Evolutionary conservation across 2,888 invertebrate genomes (phyloP).

Genomic region (Operophtera brumata): DNA sequence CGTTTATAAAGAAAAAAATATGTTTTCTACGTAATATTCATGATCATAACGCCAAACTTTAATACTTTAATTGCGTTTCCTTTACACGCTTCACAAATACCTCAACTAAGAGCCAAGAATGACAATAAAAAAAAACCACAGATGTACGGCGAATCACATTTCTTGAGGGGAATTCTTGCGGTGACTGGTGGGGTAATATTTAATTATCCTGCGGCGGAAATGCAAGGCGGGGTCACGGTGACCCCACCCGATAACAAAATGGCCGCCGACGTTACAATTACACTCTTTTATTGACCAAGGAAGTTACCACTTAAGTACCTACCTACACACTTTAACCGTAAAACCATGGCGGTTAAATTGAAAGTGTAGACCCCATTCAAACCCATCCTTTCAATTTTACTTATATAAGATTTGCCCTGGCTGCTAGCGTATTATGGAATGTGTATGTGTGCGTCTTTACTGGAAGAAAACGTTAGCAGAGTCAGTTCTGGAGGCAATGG

Average conservation of each 20-base stretch:
- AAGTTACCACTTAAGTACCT: constrained; percentile 54
- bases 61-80: constrained; percentile 30
- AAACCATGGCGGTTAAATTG: neutral
- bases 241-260: constrained; percentile 79
- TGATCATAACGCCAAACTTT: constrained; percentile 10
- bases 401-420: no score
- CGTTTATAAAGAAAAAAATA: neutral
- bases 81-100: constrained; percentile 18
- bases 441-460: no score
- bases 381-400: neutral
- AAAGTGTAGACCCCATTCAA: neutral
- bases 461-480: no score
- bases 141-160: constrained; percentile 58
- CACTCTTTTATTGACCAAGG: constrained; percentile 60
- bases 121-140: constrained; percentile 42
- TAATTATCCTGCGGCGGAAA: constrained; percentile 77
- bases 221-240: constrained; percentile 74
- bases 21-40: neutral
- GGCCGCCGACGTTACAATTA: constrained; percentile 74
- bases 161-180: constrained; percentile 62
- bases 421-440: no score
- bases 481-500: no score
- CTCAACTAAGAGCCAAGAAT: constrained; percentile 22
- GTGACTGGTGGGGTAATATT: constrained; percentile 77
- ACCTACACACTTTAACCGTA: constrained; percentile 1